These are phyloP conservation scores for Sphaerodactylus townsendi DNA, from an alignment of 2,113 vertebrate genomes.

Conservation along the genomic window DNA sequence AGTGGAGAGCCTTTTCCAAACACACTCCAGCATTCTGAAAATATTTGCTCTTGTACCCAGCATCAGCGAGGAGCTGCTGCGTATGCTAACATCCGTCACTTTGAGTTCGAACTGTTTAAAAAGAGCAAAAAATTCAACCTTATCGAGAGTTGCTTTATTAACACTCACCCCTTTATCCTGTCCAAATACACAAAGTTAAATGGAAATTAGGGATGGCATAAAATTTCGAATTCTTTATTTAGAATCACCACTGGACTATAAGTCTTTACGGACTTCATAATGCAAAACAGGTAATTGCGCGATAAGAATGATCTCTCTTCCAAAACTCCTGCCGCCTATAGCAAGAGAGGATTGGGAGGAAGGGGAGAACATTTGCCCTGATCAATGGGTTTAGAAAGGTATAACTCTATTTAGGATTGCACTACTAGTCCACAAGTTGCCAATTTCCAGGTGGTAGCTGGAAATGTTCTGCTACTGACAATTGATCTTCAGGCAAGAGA, in stretches of 20 bases:
- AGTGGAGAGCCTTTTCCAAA: neutral
- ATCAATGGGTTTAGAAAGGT: too few species aligned
- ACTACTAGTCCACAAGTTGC: neutral
- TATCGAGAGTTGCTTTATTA: neutral
- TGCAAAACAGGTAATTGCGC: neutral
- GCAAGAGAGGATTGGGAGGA: neutral
- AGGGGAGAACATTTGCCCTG: too few species aligned
- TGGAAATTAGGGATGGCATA: neutral
- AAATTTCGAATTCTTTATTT: too few species aligned
- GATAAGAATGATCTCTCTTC: neutral
- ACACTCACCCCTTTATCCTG: neutral
- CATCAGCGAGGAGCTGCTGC: neutral
- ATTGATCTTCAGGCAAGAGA: too few species aligned
- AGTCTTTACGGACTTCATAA: neutral
- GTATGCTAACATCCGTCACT: neutral
- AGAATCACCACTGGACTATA: neutral
- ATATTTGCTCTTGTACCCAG: neutral
- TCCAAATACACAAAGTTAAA: neutral
- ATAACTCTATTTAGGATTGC: too few species aligned
- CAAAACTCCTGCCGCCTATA: neutral
- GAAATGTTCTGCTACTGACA: too few species aligned
- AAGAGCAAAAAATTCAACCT: neutral
- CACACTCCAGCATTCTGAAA: neutral
- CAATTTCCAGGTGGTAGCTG: too few species aligned
- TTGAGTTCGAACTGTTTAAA: neutral